These are phyloP conservation scores for Lepus europaeus DNA, from an alignment of 2,113 vertebrate species.

Conservation along the genomic window DNA sequence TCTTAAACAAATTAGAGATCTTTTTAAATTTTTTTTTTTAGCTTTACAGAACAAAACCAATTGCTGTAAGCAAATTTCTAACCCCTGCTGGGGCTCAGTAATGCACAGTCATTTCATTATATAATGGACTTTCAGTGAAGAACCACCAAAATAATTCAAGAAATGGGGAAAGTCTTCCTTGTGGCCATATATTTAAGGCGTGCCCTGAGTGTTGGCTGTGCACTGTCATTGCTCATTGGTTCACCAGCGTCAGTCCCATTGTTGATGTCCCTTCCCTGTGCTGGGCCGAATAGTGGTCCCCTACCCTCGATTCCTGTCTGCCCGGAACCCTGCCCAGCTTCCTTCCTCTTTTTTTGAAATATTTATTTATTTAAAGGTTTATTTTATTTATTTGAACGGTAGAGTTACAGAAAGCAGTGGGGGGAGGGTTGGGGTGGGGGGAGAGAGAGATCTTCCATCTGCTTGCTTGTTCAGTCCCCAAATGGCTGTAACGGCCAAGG, in stretches of 20 bases:
- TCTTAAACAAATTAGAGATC: neutral
- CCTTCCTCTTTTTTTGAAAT: neutral
- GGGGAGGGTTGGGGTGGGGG: too few relatives aligned
- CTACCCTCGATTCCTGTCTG: too few relatives aligned
- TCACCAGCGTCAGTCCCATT: neutral
- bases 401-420: too few relatives aligned
- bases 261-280: neutral
- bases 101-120: neutral
- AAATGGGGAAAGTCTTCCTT: constrained; percentile 7
- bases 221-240: neutral
- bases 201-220: neutral
- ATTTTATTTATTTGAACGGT: too few relatives aligned
- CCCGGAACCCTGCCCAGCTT: neutral
- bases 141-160: constrained; percentile 25
- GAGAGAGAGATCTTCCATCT: too few relatives aligned
- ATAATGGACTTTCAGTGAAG: neutral
- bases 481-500: too few relatives aligned
- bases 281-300: neutral
- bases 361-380: too few relatives aligned
- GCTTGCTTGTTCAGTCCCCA: too few relatives aligned
- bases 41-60: constrained; percentile 16
- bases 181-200: neutral
- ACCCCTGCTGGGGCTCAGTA: neutral
- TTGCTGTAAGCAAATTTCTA: neutral
- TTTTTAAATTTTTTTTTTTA: neutral